A percentile compares a stretch with the other conserved stretches of the same genome.
phyloP scores from a whole-genome alignment of 1,140 invertebrate genomes.

The Ladona fulva region DNA sequence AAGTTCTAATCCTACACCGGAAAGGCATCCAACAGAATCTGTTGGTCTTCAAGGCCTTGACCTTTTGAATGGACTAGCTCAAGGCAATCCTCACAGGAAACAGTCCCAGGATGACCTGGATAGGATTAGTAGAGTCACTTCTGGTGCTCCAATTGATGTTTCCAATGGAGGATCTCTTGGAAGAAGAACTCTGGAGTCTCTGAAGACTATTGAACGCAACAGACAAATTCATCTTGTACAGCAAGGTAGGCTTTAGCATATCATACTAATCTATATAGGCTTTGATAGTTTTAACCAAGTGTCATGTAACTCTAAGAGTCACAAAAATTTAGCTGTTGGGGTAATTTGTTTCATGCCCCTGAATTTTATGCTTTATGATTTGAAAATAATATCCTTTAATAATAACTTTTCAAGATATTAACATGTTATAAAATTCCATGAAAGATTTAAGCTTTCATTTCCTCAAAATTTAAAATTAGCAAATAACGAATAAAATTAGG shows the following conservation, averaged over 20 bases:
- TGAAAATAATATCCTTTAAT: too few species aligned
- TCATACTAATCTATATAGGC: too few species aligned
- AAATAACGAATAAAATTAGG: too few species aligned
- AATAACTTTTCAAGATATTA: too few species aligned
- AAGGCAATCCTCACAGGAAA: conserved; percentile 13
- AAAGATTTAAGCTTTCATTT: too few species aligned
- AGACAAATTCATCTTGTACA: conserved; percentile 77
- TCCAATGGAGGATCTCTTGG: conserved; percentile 58
- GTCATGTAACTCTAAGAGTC: too few species aligned
- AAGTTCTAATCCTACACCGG: not conserved
- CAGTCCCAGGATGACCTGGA: conserved; percentile 71
- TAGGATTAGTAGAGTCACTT: conserved; percentile 73
- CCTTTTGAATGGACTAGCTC: not conserved
- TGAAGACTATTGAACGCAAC: conserved; percentile 83
- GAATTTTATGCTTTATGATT: too few species aligned
- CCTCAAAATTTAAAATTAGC: too few species aligned
- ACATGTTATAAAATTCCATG: too few species aligned
- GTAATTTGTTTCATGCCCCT: too few species aligned
- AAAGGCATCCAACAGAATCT: not conserved
- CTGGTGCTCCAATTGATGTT: conserved; percentile 62
- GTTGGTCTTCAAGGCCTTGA: not conserved
- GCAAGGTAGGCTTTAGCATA: conserved; percentile 54
- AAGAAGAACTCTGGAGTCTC: conserved; percentile 74
- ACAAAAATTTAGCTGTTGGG: too few species aligned
- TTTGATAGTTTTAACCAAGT: too few species aligned